A percentile compares a stretch with the other conserved stretches of the same genome.
Conservation (phyloP, 2,113 vertebrate species). For the Mohoua ochrocephala region DNA sequence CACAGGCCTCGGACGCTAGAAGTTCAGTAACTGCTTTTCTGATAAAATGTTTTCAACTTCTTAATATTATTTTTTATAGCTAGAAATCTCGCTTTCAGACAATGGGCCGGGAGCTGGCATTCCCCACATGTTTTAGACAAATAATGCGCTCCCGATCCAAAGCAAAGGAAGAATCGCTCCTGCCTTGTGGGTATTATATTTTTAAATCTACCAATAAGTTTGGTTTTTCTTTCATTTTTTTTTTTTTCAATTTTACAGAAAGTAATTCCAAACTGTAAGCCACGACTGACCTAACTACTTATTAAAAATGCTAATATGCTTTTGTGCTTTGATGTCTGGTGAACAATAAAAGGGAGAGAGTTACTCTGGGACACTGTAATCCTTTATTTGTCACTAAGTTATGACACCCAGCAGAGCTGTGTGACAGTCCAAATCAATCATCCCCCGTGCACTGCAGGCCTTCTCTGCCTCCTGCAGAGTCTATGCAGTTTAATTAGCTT, state of each 20-base stretch:
- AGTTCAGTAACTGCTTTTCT: constrained; percentile 40
- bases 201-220: constrained; percentile 60
- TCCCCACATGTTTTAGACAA: constrained; percentile 55
- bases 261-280: constrained; percentile 74
- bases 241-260: constrained; percentile 64
- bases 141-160: constrained; percentile 18
- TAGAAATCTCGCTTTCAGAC: constrained; percentile 38
- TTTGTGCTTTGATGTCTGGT: constrained; percentile 88
- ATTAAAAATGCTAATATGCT: constrained; percentile 92
- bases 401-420: constrained; percentile 80
- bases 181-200: constrained; percentile 33
- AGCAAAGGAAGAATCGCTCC: not conserved
- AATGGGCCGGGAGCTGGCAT: not conserved
- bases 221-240: constrained; percentile 3
- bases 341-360: constrained; percentile 80
- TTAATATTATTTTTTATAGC: not conserved
- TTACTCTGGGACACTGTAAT: constrained; percentile 80
- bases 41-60: constrained; percentile 39
- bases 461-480: constrained; percentile 72
- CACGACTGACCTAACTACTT: constrained; percentile 78
- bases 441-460: constrained; percentile 66
- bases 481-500: constrained; percentile 81
- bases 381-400: constrained; percentile 83
- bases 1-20: not conserved
- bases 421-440: constrained; percentile 84